phyloP scores from a whole-genome alignment of 2,797 vertebrate species.

The Poeciliopsis paucimaculata region DNA sequence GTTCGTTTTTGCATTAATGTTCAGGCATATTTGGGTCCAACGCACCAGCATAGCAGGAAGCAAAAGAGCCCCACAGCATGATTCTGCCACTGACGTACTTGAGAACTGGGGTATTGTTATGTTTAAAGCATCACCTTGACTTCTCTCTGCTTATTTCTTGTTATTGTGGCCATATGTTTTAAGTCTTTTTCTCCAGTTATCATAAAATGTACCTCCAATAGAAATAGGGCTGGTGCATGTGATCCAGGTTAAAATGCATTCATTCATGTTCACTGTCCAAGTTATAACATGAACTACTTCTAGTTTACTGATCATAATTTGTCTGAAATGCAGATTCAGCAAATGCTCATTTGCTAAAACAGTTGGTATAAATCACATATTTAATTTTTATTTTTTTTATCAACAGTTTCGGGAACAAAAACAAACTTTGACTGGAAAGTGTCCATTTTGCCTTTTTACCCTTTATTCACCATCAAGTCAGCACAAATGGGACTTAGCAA shows the following conservation, averaged over 20 bases:
- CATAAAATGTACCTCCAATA: too few relatives aligned
- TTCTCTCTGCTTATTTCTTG: not conserved
- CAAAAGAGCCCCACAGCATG: too few relatives aligned
- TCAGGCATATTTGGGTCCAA: not conserved
- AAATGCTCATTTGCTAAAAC: not conserved
- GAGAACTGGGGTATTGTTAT: too few relatives aligned
- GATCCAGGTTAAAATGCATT: too few relatives aligned
- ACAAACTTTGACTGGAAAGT: not conserved
- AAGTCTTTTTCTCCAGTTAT: not conserved
- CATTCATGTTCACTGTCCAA: not conserved
- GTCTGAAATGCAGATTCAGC: not conserved
- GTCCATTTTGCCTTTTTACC: not conserved
- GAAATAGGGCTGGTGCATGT: too few relatives aligned
- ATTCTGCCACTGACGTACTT: too few relatives aligned
- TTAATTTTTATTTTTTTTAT: not conserved
- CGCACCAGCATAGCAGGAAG: not conserved
- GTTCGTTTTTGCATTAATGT: too few relatives aligned
- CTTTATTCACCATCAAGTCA: not conserved
- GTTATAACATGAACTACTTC: not conserved
- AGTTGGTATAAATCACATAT: not conserved
- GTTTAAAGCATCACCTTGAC: not conserved
- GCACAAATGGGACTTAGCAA: not conserved
- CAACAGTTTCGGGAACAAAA: not conserved
- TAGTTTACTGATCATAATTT: not conserved
- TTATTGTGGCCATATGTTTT: not conserved